Evolutionary conservation across 2,113 vertebrate genomes (phyloP), one percentile per base, ranked within the genome.

Genomic region (Gopherus flavomarginatus): DNA sequence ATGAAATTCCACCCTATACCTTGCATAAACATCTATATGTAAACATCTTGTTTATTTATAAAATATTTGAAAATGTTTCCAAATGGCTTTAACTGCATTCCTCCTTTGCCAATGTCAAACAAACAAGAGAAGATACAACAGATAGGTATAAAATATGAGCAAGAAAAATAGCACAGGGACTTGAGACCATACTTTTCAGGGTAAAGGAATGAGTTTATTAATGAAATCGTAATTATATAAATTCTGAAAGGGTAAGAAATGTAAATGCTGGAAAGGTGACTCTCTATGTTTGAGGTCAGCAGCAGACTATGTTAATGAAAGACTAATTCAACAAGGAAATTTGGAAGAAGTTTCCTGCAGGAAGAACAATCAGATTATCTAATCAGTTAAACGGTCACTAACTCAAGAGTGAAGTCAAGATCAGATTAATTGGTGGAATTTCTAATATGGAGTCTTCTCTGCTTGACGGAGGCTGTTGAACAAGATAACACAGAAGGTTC

Each of bases 271-370:
- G 81, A 59, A 96, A 24, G 59, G 81, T 29, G 87, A 88, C 38
- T 31, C 0, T 89, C 65, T 86, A 57, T 0, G 19, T 38, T n/a
- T 91, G 86, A 92, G 93, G 87, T 52, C 26, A 88, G 35, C 94
- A 96, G 65, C 10, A 47, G 50, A 81, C 89, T 96, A 93, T 21
- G 93, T 96, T 95, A 97, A 96, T 53, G 75, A 89, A 31, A 93
- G 88, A 92, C 27, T 50, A 93, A 92, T 92, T 89, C 88, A 96
- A 75, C 81, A 90, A 52, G 88, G 94, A 97, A 96, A 96, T 97
- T 91, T 96, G 94, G n/a, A 72, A 72, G n/a, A 72, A 11, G 65
- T 38, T 72, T n/a, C 65, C n/a, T 38, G 94, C 95, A 97, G 92
- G 84, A 91, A 91, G 27, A 97, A 86, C 87, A 79, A 97, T 94